Evolutionary conservation across 2,113 vertebrate genomes (phyloP), one percentile per base, ranked within the genome.

Genomic region (Anarrhichthys ocellatus): DNA sequence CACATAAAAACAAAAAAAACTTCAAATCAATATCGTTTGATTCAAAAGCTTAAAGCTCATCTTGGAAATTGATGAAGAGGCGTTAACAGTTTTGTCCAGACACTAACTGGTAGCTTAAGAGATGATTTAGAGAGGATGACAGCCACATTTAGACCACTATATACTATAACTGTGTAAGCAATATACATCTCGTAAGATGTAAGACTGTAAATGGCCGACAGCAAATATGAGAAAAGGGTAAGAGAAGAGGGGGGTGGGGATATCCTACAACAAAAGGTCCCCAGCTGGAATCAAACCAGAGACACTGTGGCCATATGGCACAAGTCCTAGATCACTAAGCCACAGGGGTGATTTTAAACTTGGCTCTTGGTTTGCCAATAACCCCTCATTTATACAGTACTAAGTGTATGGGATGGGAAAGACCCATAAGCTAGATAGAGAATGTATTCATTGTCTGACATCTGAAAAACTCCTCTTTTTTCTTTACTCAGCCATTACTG

Each of bases 291-390:
- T 18, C 32, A 11, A 79, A 63, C 56, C 27, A 56, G 36, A 1
- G 38, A 58, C 66, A 50, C 61, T 59, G 14, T 15, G 13, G 48
- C 73, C 69, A 61, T 59, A 75, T 32, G 15, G 67, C 74, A 50
- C 32, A 0, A 4, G 5, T 42, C 17, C 36, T 14, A 14, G 44
- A 44, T 46, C 29, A 36, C 20, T 0, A 13, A 9, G 24, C 56
- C 34, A 34, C 24, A 42, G 32, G 17, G 48, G 52, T 1, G 18
- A 24, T 13, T 59, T 36, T 42, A 10, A 32, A 68, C 52, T 6
- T 59, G 9, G 8, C 14, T 29, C 7, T 44, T 63, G 40, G 40
- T 73, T 72, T 14, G 24, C 3, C n/a, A 3, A 9, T 54, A 48
- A 50, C 22, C 44, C n/a, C 22, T 50, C 29, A 5, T 44, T 52